phyloP scores from a whole-genome alignment of 2,797 vertebrate genomes.

The Sebastes nivosus region DNA sequence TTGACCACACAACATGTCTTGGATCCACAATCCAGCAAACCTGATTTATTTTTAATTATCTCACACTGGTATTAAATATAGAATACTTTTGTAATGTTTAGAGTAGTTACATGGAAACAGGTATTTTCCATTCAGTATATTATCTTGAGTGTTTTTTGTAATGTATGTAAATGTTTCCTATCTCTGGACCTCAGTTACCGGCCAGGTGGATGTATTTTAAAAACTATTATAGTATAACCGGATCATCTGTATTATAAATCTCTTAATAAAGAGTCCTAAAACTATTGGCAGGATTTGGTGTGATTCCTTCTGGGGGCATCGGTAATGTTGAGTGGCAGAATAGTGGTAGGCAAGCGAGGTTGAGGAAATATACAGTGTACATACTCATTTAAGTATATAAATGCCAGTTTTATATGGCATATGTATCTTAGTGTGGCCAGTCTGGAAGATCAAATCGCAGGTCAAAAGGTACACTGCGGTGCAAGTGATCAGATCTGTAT shows the following conservation, averaged over 20 bases:
- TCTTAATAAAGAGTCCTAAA: conserved; percentile 67
- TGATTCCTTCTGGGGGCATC: background rate
- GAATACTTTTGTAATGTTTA: conserved; percentile 3
- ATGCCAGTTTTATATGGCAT: too few relatives aligned
- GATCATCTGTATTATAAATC: conserved; percentile 34
- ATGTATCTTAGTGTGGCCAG: too few relatives aligned
- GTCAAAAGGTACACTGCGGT: background rate
- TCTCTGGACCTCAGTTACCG: conserved; percentile 15
- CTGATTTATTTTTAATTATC: background rate
- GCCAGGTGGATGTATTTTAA: conserved; percentile 8
- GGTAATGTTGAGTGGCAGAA: too few relatives aligned
- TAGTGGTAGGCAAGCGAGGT: background rate
- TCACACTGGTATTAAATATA: conserved; percentile 47
- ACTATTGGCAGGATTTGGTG: background rate
- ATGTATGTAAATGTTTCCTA: conserved; percentile 8
- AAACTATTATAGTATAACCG: conserved; percentile 1
- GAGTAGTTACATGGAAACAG: conserved; percentile 26
- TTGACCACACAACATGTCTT: conserved; percentile 23
- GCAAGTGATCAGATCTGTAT: background rate
- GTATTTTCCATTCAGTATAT: conserved; percentile 53
- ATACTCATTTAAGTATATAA: too few relatives aligned
- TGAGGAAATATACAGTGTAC: too few relatives aligned
- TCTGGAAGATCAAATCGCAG: background rate
- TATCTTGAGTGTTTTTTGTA: conserved; percentile 9
- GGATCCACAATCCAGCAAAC: background rate